Evolutionary conservation across 2,797 vertebrate species (phyloP), one percentile per base, ranked within the genome.

Genomic region (Amniataba percoides): DNA sequence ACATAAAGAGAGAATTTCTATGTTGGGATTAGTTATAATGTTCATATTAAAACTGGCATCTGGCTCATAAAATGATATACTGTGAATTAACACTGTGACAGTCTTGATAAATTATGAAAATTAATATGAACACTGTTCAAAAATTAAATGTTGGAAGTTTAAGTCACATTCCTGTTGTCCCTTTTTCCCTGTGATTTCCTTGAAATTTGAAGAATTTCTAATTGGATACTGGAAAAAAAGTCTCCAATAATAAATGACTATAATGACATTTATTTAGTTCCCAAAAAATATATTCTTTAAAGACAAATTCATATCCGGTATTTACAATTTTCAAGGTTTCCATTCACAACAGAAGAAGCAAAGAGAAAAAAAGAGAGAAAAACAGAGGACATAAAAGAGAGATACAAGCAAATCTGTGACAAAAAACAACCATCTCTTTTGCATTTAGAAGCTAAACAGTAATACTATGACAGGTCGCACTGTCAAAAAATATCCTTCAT

Each of bases 241-340:
- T 83, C 74, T 88, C 81, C 51, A 68, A 78, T 89, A 88, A 89
- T 88, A 91, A 89, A 87, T 87, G 82, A 89, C 90, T 92, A 93
- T 91, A 91, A 87, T 88, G 90, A 94, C 92, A 93, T 93, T 92
- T 94, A 94, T 94, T 94, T 93, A 87, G 87, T 92, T 92, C 80
- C 88, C 85, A 72, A 93, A 94, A 93, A 93, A 94, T 94, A 94
- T 93, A 94, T 87, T 93, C 90, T 94, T 93, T 94, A 91, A 92
- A 93, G 91, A 92, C 90, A 93, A 93, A 93, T 93, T 87, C 91
- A 89, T 94, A 92, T 91, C 88, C 88, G 82, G 87, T 94, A 93
- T 94, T 93, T 94, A 94, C 93, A 94, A 90, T 86, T 89, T 81
- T 78, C 78, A 87, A 87, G 78, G 74, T 85, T 89, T 91, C 52